phyloP scores from a whole-genome alignment of 1,140 invertebrate species.

The Cherax quadricarinatus region DNA sequence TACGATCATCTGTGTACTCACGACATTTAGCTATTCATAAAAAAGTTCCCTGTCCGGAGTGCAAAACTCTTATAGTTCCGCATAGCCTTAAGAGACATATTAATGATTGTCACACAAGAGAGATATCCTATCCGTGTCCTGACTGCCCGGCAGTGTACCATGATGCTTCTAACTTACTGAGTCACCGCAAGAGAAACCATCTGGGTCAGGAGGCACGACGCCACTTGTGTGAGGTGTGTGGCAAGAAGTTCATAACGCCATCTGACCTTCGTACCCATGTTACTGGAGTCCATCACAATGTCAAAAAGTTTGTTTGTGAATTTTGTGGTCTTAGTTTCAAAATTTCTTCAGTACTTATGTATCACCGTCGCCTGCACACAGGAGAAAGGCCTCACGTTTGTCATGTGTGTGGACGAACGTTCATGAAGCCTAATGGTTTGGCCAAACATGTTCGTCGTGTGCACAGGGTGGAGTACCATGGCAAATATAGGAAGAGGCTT shows the following conservation, averaged over 20 bases:
- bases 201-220: slow-evolving; percentile 50
- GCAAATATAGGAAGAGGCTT: slow-evolving; percentile 58
- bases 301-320: slow-evolving; percentile 60
- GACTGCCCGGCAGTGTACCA: slow-evolving; percentile 60
- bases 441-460: slow-evolving; percentile 82
- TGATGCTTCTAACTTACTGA: slow-evolving; percentile 56
- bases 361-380: slow-evolving; percentile 89
- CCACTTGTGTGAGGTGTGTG: slow-evolving; percentile 64
- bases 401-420: slow-evolving; percentile 87
- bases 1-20: slow-evolving; percentile 9
- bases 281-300: slow-evolving; percentile 57
- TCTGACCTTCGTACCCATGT: slow-evolving; percentile 57
- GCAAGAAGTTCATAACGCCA: slow-evolving; percentile 56
- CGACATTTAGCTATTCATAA: slow-evolving; percentile 43
- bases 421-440: slow-evolving; percentile 83
- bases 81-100: slow-evolving; percentile 42
- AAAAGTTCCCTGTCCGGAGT: slow-evolving; percentile 26
- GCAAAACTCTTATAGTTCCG: slow-evolving; percentile 3
- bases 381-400: slow-evolving; percentile 82
- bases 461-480: slow-evolving; percentile 57
- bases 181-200: slow-evolving; percentile 65
- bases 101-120: slow-evolving; percentile 34
- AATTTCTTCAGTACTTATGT: slow-evolving; percentile 92
- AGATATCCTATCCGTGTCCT: slow-evolving; percentile 25
- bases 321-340: slow-evolving; percentile 93